Percentiles rank a stretch among this genome's conserved stretches.
These are phyloP conservation scores for Mirza zaza DNA, from an alignment of 2,113 vertebrate genomes.

Conservation along the genomic window DNA sequence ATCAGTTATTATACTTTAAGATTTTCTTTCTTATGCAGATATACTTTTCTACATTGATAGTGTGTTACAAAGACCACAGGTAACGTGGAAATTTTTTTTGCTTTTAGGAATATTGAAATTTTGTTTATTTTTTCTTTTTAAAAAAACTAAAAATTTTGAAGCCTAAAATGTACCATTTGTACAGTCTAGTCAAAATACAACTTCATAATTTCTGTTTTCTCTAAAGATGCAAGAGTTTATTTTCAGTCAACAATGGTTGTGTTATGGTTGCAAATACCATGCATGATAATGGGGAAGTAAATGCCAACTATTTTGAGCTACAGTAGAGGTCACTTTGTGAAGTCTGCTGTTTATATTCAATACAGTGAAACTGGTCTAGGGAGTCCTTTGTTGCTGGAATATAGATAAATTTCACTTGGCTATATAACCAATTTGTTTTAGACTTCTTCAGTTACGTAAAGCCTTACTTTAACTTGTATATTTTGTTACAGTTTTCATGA, in stretches of 20 bases:
- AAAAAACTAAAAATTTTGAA: not conserved
- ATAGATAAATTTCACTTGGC: conserved; percentile 12
- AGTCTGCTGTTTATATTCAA: conserved; percentile 67
- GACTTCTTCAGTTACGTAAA: not conserved
- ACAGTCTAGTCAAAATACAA: conserved; percentile 26
- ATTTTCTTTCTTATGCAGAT: not conserved
- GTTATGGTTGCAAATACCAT: conserved; percentile 68
- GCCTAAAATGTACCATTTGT: not conserved
- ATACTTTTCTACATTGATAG: not conserved
- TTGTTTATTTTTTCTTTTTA: not conserved
- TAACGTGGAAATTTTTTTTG: not conserved
- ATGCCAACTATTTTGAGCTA: conserved; percentile 51
- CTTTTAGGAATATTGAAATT: conserved; percentile 24
- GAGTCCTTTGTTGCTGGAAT: conserved; percentile 53
- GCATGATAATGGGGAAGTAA: conserved; percentile 51
- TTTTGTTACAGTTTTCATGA: not conserved
- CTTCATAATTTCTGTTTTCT: conserved; percentile 49
- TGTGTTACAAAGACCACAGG: not conserved
- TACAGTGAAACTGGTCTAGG: conserved; percentile 40
- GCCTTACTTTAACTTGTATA: not conserved
- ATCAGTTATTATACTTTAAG: not conserved
- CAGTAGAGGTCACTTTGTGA: conserved; percentile 70
- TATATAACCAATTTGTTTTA: not conserved
- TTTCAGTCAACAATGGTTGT: conserved; percentile 70
- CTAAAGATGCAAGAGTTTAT: conserved; percentile 54